These are phyloP conservation scores for Zygothrica quintamaculata DNA, from an alignment of 2,888 invertebrate species.

Conservation along the genomic window DNA sequence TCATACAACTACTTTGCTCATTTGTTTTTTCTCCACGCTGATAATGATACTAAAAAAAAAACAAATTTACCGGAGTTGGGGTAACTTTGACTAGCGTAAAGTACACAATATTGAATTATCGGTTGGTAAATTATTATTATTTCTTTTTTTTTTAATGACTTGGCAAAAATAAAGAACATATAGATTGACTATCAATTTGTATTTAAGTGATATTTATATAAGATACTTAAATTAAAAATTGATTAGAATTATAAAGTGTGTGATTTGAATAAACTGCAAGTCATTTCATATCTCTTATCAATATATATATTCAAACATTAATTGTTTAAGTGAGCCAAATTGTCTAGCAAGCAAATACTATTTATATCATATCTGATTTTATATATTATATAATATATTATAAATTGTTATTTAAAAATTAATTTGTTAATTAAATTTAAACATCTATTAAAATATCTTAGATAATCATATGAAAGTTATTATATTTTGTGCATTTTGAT, in stretches of 20 bases:
- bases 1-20: neutral
- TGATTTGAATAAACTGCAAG: conserved; percentile 50
- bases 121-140: conserved; percentile 25
- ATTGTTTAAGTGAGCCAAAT: too few species aligned
- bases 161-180: neutral
- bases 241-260: conserved; percentile 41
- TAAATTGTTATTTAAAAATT: too few species aligned
- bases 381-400: too few species aligned
- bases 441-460: too few species aligned
- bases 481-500: too few species aligned
- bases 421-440: too few species aligned
- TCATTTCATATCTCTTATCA: conserved; percentile 16
- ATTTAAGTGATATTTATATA: too few species aligned
- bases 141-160: conserved; percentile 1
- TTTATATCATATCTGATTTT: too few species aligned
- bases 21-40: conserved; percentile 19
- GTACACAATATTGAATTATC: conserved; percentile 36
- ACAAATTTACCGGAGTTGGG: conserved; percentile 37
- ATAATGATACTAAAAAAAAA: conserved; percentile 57
- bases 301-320: too few species aligned
- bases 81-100: conserved; percentile 51
- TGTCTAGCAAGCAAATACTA: too few species aligned
- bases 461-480: too few species aligned
- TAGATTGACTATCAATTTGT: too few species aligned
- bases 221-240: conserved; percentile 23